Conservation (phyloP, 2,113 vertebrate species). For the Morone chrysops region DNA sequence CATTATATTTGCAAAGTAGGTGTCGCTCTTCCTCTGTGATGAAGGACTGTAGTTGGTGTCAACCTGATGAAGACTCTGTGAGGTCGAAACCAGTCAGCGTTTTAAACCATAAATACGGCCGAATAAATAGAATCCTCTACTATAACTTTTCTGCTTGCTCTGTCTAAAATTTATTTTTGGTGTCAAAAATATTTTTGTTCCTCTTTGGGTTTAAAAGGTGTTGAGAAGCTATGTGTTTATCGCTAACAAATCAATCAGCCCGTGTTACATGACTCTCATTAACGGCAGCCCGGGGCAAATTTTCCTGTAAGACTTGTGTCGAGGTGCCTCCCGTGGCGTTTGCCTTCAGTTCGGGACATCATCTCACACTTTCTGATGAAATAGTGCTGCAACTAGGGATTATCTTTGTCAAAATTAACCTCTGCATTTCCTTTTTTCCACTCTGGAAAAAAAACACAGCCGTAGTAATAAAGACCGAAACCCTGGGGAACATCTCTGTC, state of each 20-base stretch:
- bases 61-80: background rate
- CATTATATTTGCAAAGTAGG: too few species aligned
- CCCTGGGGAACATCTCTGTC: conserved; percentile 29
- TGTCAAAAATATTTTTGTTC: background rate
- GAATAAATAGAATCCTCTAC: background rate
- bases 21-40: too few species aligned
- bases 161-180: background rate
- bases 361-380: conserved; percentile 63
- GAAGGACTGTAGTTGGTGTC: too few species aligned
- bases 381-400: conserved; percentile 53
- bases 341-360: conserved; percentile 14
- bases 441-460: conserved; percentile 24
- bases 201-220: conserved; percentile 21
- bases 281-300: conserved; percentile 35
- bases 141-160: background rate
- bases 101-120: background rate
- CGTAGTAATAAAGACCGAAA: conserved; percentile 1
- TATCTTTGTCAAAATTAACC: conserved; percentile 30
- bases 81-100: background rate
- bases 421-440: conserved; percentile 2
- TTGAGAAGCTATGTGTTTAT: conserved; percentile 34
- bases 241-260: conserved; percentile 28
- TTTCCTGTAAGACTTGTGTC: conserved; percentile 7
- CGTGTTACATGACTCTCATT: conserved; percentile 23
- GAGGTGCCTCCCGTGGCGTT: background rate